These are phyloP conservation scores for Dromius quadrimaculatus DNA, from an alignment of 2,888 invertebrate genomes.

Conservation along the genomic window DNA sequence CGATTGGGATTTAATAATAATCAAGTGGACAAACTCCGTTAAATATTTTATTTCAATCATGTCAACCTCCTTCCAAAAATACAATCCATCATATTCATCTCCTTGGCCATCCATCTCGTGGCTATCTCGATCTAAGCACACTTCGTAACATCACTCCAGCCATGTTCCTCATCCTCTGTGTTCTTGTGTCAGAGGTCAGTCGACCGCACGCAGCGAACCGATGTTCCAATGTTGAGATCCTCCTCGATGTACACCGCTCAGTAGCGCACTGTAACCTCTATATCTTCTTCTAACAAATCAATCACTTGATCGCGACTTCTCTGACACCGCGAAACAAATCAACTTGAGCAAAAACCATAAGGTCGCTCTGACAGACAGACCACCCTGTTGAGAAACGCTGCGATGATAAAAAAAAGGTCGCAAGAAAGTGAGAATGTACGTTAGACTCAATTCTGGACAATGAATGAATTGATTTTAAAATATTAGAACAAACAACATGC, in stretches of 20 bases:
- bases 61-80: background rate
- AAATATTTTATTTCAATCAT: background rate
- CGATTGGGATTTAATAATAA: background rate
- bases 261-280: slow-evolving; percentile 6
- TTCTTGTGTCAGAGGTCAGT: slow-evolving; percentile 21
- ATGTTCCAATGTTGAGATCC: slow-evolving; percentile 33
- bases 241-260: slow-evolving; percentile 15
- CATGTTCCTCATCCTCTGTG: background rate
- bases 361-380: background rate
- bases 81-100: background rate
- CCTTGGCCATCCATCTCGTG: background rate
- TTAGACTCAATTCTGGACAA: too few species aligned
- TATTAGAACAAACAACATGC: too few species aligned
- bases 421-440: too few species aligned
- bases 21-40: too few species aligned
- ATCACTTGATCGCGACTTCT: slow-evolving; percentile 20
- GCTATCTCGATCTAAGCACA: background rate
- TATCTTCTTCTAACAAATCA: slow-evolving; percentile 14
- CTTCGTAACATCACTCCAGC: background rate
- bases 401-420: too few species aligned
- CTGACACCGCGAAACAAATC: slow-evolving; percentile 21
- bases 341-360: slow-evolving; percentile 19
- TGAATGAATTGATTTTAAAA: too few species aligned
- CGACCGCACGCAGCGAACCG: slow-evolving; percentile 22
- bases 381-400: slow-evolving; percentile 28